A percentile compares a stretch with the other conserved stretches of the same genome.
Evolutionary conservation across 2,113 vertebrate genomes (phyloP).

Genomic region (Anarhynchus alexandrinus): DNA sequence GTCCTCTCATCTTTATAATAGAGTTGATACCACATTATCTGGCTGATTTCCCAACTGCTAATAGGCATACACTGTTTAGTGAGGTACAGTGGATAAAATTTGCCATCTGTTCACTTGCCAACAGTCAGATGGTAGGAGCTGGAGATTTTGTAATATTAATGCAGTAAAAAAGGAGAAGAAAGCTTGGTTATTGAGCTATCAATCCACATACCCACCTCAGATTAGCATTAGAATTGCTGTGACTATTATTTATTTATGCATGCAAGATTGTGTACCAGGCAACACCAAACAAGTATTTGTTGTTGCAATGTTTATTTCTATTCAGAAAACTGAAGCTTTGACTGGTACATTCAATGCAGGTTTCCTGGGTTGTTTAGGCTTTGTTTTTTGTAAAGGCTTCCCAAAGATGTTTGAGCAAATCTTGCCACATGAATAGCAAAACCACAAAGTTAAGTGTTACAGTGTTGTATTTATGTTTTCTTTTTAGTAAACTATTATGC

Average conservation of each 20-base stretch:
- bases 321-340: neutral
- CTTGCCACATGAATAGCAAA: neutral
- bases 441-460: neutral
- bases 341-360: neutral
- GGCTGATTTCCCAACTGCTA: slow-evolving; percentile 27
- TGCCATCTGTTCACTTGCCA: slow-evolving; percentile 44
- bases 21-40: neutral
- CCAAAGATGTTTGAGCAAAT: neutral
- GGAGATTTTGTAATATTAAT: slow-evolving; percentile 3
- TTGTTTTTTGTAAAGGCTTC: neutral
- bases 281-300: neutral
- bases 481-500: neutral
- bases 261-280: neutral
- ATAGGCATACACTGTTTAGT: neutral
- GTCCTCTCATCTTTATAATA: neutral
- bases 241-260: neutral
- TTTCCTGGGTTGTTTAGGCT: neutral
- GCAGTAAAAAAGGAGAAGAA: neutral
- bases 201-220: neutral
- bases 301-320: neutral
- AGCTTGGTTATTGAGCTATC: neutral
- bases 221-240: neutral
- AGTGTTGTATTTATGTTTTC: neutral
- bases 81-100: slow-evolving; percentile 15
- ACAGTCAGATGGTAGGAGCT: neutral